Evolutionary conservation across 1,140 invertebrate species (phyloP).

Genomic region (Sogatella furcifera): DNA sequence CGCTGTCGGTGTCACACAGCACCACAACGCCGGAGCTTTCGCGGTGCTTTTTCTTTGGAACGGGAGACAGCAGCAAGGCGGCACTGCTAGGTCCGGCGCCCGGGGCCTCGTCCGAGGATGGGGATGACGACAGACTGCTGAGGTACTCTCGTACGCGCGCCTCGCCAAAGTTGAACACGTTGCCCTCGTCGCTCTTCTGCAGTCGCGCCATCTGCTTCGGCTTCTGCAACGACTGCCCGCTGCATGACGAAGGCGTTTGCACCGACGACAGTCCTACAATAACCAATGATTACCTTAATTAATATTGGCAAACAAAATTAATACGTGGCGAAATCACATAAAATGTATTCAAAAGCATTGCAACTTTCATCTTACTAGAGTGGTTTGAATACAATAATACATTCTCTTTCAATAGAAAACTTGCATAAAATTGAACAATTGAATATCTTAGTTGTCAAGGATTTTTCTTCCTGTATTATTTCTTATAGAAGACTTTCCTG

Average conservation of each 20-base stretch:
- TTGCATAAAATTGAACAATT: no score
- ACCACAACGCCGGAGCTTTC: neutral
- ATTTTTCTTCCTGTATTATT: no score
- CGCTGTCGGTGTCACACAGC: neutral
- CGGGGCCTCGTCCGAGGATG: conserved; percentile 29
- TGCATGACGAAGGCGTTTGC: conserved; percentile 23
- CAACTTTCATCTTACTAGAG: no score
- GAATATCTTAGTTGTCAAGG: no score
- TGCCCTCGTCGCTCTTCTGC: conserved; percentile 15
- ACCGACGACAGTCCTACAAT: conserved; percentile 26
- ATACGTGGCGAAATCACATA: neutral
- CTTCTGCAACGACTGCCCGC: conserved; percentile 16
- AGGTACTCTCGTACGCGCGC: conserved; percentile 41
- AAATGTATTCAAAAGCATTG: neutral
- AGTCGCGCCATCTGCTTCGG: conserved; percentile 2
- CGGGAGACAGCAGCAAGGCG: conserved; percentile 1
- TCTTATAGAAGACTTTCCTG: no score
- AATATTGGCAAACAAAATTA: neutral
- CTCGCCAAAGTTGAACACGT: conserved; percentile 42
- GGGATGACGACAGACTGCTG: conserved; percentile 37
- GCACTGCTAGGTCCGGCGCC: neutral
- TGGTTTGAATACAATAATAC: no score
- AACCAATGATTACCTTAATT: no score
- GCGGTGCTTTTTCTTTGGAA: conserved; percentile 13
- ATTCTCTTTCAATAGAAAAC: no score